Evolutionary conservation across 2,113 vertebrate species (phyloP).

Genomic region (Columbina picui): DNA sequence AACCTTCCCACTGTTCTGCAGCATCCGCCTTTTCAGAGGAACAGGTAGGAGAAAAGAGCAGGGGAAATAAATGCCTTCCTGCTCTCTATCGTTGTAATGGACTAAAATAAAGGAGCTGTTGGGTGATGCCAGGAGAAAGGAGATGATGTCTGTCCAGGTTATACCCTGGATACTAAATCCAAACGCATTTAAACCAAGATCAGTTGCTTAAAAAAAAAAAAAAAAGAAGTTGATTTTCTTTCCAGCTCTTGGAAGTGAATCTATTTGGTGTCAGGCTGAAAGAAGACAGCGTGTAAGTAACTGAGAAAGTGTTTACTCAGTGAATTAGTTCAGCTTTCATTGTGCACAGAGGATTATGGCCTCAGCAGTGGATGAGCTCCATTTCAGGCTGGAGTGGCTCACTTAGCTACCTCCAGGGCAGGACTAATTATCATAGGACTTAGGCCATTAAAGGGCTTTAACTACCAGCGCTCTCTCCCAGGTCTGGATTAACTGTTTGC

Average conservation of each 20-base stretch:
- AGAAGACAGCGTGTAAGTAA: constrained; percentile 93
- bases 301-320: constrained; percentile 99
- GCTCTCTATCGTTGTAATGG: background rate
- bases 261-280: constrained; percentile 84
- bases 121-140: background rate
- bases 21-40: background rate
- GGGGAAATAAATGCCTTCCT: background rate
- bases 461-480: constrained; percentile 93
- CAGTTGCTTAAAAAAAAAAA: constrained; percentile 21
- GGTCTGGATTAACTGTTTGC: constrained; percentile 94
- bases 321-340: constrained; percentile 99
- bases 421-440: constrained; percentile 99
- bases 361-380: constrained; percentile 87
- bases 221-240: constrained; percentile 75
- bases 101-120: constrained; percentile 51
- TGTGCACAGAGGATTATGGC: constrained; percentile 92
- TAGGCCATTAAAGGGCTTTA: constrained; percentile 99
- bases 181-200: constrained; percentile 55
- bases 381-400: constrained; percentile 98
- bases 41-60: background rate
- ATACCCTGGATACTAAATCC: constrained; percentile 27
- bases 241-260: constrained; percentile 75
- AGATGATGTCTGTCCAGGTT: constrained; percentile 25
- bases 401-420: constrained; percentile 95
- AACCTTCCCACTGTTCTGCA: background rate